Conservation (phyloP, 2,113 vertebrate species). For the Indri indri region DNA sequence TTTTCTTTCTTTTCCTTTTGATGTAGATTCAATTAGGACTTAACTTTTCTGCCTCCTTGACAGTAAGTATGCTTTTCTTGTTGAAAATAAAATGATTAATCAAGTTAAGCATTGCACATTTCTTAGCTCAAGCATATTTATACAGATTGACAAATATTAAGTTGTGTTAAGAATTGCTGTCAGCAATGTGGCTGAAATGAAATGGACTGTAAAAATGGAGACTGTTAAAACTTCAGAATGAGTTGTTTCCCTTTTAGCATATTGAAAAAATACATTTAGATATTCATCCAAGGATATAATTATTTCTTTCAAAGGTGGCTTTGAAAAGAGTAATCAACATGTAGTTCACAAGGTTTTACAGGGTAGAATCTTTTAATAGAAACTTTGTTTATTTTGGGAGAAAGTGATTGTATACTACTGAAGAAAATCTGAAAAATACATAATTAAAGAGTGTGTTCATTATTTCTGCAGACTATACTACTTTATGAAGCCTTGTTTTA, state of each 20-base stretch:
- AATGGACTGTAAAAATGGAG: constrained; percentile 35
- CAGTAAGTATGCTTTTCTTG: constrained; percentile 39
- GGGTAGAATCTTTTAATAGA: constrained; percentile 12
- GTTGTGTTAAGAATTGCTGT: constrained; percentile 35
- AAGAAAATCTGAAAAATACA: constrained; percentile 34
- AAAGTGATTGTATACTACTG: background rate
- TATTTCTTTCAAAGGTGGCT: constrained; percentile 43
- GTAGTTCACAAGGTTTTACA: background rate
- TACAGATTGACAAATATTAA: constrained; percentile 32
- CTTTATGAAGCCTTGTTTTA: background rate
- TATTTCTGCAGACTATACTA: background rate
- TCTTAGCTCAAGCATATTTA: constrained; percentile 38
- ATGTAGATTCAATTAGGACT: constrained; percentile 40
- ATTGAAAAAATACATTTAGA: background rate
- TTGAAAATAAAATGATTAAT: constrained; percentile 45
- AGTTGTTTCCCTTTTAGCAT: constrained; percentile 26
- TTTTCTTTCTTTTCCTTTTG: constrained; percentile 10
- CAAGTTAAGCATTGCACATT: background rate
- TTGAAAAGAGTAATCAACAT: constrained; percentile 40
- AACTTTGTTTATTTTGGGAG: constrained; percentile 39
- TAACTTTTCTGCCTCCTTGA: constrained; percentile 46
- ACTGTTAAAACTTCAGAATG: background rate
- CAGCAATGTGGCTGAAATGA: background rate
- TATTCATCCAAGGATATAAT: background rate
- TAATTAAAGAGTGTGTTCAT: background rate